Percentiles rank a stretch among this genome's conserved stretches.
Conservation (phyloP, 2,797 vertebrate genomes). For the Enteromius radiatus region DNA sequence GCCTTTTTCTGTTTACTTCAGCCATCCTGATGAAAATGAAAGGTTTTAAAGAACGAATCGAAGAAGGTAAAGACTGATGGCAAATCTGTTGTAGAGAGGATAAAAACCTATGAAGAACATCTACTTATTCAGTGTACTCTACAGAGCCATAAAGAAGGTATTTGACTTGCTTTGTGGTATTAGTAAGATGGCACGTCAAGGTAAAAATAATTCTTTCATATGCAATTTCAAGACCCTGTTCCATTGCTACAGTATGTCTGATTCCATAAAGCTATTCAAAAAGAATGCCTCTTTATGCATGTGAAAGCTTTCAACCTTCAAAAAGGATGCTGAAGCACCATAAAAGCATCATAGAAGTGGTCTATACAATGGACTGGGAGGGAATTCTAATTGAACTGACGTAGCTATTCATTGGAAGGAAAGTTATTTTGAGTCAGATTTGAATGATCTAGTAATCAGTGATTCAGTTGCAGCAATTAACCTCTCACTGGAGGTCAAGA, state of each 20-base stretch:
- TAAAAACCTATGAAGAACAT: neutral
- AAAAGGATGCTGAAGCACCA: neutral
- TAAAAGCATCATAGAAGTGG: neutral
- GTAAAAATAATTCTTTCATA: neutral
- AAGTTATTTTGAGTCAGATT: neutral
- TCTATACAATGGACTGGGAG: neutral
- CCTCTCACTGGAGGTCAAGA: neutral
- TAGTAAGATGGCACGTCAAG: neutral
- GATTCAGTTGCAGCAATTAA: constrained; percentile 2
- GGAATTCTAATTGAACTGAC: neutral
- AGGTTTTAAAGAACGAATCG: constrained; percentile 44
- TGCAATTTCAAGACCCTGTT: neutral
- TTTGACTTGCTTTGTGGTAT: neutral
- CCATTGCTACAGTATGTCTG: too few species aligned
- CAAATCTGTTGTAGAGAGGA: neutral
- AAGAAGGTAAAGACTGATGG: neutral
- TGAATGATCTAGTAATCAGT: neutral
- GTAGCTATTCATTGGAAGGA: neutral
- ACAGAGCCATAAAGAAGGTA: neutral
- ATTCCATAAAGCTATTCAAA: neutral
- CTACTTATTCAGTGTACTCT: neutral
- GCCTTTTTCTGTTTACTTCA: constrained; percentile 58
- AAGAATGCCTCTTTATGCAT: neutral
- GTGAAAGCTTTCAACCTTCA: constrained; percentile 1
- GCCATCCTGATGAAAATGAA: constrained; percentile 51